Percentiles rank a stretch among this genome's conserved stretches.
These are phyloP conservation scores for Vulpes vulpes DNA, from an alignment of 2,113 vertebrate species.

Conservation along the genomic window DNA sequence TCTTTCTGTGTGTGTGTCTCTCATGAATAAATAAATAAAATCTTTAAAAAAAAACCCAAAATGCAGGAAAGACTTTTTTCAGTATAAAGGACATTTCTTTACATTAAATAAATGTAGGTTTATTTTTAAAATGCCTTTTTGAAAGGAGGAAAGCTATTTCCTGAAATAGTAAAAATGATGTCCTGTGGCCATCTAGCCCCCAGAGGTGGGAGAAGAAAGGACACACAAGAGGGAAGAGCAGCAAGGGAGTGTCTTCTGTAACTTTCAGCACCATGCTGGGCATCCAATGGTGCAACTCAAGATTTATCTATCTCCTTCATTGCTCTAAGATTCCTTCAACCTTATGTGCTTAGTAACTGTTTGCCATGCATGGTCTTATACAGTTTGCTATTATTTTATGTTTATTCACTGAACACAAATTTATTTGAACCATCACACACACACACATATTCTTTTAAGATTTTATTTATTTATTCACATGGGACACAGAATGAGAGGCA, in stretches of 20 bases:
- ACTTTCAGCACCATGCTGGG: neutral
- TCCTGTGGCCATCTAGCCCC: neutral
- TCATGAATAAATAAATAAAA: too few species aligned
- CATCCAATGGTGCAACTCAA: neutral
- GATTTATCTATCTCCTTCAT: neutral
- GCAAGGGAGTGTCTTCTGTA: neutral
- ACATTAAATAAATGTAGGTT: neutral
- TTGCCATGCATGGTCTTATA: neutral
- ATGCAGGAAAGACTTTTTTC: neutral
- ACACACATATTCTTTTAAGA: too few species aligned
- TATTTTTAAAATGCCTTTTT: conserved; percentile 26
- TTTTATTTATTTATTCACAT: too few species aligned
- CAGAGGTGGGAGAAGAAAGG: neutral
- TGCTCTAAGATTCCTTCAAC: neutral
- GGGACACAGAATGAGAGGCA: too few species aligned
- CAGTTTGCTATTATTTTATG: neutral
- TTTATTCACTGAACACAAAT: neutral
- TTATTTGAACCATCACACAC: neutral
- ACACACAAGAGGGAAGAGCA: neutral
- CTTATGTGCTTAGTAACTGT: neutral
- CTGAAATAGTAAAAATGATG: neutral
- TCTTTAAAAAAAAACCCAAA: neutral
- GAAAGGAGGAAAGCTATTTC: neutral
- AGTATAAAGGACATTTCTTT: neutral
- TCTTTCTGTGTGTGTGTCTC: too few species aligned